These are phyloP conservation scores for Sander vitreus DNA, from an alignment of 2,113 vertebrate species.

Conservation along the genomic window DNA sequence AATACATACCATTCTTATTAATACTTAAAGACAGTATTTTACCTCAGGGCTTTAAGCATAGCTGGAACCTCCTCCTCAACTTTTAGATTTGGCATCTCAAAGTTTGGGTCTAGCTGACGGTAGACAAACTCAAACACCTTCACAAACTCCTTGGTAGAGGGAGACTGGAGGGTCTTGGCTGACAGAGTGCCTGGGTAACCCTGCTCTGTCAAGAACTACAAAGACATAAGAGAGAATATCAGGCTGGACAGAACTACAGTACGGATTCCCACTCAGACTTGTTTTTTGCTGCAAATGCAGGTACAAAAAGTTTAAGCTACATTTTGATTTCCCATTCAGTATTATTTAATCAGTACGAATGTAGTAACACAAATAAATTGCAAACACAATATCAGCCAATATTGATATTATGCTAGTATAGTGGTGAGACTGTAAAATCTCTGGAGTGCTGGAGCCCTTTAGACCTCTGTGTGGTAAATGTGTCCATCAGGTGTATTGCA, in stretches of 20 bases:
- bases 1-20: background rate
- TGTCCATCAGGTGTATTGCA: background rate
- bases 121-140: slow-evolving; percentile 96
- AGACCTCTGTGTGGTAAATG: background rate
- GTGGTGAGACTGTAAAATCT: background rate
- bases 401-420: background rate
- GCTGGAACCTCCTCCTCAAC: slow-evolving; percentile 96
- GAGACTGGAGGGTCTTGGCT: slow-evolving; percentile 92
- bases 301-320: background rate
- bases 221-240: background rate
- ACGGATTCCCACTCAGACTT: background rate
- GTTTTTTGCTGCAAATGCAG: background rate
- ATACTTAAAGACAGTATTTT: slow-evolving; percentile 34
- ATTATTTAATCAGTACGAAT: background rate
- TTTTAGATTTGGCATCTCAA: slow-evolving; percentile 91
- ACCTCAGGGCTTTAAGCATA: slow-evolving; percentile 93
- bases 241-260: background rate
- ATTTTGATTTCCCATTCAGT: background rate
- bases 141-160: slow-evolving; percentile 95
- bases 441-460: background rate
- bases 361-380: background rate
- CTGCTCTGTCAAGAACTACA: slow-evolving; percentile 90
- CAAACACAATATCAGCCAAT: background rate
- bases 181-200: slow-evolving; percentile 88
- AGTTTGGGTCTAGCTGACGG: slow-evolving; percentile 89